Evolutionary conservation across 1,140 invertebrate genomes (phyloP), one percentile per base, ranked within the genome.

Genomic region (Globodera rostochiensis): DNA sequence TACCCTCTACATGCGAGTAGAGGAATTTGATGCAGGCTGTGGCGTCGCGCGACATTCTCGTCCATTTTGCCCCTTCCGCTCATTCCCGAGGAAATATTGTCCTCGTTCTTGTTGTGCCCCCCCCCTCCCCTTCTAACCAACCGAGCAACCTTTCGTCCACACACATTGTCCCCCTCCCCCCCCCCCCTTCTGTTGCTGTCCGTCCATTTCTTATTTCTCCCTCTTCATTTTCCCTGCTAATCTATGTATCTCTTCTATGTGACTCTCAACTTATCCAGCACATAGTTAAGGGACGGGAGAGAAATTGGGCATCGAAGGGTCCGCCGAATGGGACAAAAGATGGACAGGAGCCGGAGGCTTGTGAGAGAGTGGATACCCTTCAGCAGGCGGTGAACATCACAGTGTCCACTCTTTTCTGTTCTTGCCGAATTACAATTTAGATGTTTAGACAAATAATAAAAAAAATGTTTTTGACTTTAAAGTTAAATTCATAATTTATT

Each of bases 31-130:
- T n/a, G n/a, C n/a, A n/a, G n/a, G n/a, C n/a, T n/a, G n/a, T n/a
- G n/a, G n/a, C n/a, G n/a, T n/a, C n/a, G n/a, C n/a, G 25, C 21
- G 53, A 8, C 73, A 19, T 75, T 75, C 60, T 36, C 11, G 36
- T 19, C 36, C 74, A 15, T 75, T 75, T 64, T 36, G 19, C 60
- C 64, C 21, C 5, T 75, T 19, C 6, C 36, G 5, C 47, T 75
- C 74, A 60, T 66, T 75, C 64, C 25, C 71, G 13, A 15, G 9
- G 6, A 9, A 64, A 64, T 66, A 15, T 67, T 75, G 53, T 75
- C 74, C 49, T n/a, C 73, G 19, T 74, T 75, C 53, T 64, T 75
- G 4, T 75, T 75, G 11, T 21, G 8, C 45, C 74, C 25, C 5
- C 60, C 74, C 4, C 47, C 60, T 15, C 8, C 25, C 15, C 9